Evolutionary conservation across 2,113 vertebrate genomes (phyloP).

Genomic region (Oplegnathus fasciatus): DNA sequence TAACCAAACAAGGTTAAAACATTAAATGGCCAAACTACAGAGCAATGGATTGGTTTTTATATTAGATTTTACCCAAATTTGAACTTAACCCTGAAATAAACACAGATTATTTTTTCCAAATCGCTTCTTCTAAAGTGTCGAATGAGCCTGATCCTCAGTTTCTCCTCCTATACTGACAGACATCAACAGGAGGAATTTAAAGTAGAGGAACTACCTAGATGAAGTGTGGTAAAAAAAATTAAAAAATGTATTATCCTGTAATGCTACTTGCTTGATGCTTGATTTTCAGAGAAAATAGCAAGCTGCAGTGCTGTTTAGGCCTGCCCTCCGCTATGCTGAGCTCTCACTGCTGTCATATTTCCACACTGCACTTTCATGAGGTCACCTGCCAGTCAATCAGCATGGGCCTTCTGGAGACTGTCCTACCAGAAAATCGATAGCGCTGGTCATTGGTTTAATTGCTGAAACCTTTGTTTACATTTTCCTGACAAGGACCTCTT

Average conservation of each 20-base stretch:
- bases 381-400: conserved; percentile 33
- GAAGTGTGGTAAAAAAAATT: neutral
- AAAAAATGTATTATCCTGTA: neutral
- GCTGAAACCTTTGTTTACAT: neutral
- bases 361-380: conserved; percentile 19
- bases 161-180: too few species aligned
- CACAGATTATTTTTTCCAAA: neutral
- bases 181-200: neutral
- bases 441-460: neutral
- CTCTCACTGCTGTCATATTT: conserved; percentile 19
- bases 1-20: neutral
- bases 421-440: neutral
- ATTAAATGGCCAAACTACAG: neutral
- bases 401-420: neutral
- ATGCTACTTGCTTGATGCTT: neutral
- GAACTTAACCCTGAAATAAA: neutral
- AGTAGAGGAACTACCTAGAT: neutral
- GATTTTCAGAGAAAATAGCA: neutral
- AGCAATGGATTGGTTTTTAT: neutral
- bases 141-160: neutral
- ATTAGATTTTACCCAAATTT: neutral
- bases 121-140: neutral
- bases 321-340: conserved; percentile 17
- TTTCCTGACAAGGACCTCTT: too few species aligned
- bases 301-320: neutral